Conservation (phyloP, 2,888 invertebrate species). For the Tenthredo notha region DNA sequence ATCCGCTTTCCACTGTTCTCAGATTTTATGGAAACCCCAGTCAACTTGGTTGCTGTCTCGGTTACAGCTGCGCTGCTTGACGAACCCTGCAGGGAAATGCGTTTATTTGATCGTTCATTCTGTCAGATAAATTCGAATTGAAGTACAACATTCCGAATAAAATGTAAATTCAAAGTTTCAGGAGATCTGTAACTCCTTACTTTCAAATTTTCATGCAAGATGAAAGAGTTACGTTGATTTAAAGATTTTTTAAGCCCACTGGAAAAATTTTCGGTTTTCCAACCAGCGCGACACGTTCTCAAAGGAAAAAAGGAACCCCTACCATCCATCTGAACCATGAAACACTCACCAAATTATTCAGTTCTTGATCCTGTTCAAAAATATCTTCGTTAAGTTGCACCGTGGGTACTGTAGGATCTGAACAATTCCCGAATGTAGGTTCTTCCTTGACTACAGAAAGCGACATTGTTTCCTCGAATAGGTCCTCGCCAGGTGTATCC, state of each 20-base stretch:
- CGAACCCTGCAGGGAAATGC: constrained; percentile 14
- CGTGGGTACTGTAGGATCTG: constrained; percentile 71
- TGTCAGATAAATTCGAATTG: background rate
- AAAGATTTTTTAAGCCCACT: too few species aligned
- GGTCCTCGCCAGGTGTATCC: constrained; percentile 57
- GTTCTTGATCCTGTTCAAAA: constrained; percentile 59
- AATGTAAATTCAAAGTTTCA: background rate
- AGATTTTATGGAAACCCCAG: background rate
- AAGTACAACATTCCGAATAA: background rate
- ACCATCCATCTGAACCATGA: too few species aligned
- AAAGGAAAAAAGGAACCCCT: too few species aligned
- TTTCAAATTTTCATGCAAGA: too few species aligned
- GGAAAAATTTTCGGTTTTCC: too few species aligned
- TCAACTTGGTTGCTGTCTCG: background rate
- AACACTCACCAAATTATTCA: constrained; percentile 34
- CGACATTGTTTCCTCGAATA: constrained; percentile 56
- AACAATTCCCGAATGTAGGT: constrained; percentile 63
- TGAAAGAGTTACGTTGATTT: too few species aligned
- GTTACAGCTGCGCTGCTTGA: background rate
- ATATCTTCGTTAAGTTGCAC: constrained; percentile 70
- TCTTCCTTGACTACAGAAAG: constrained; percentile 63
- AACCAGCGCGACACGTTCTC: too few species aligned
- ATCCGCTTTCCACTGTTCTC: constrained; percentile 15
- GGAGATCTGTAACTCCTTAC: background rate
- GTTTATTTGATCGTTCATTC: background rate